Conservation (phyloP, 2,113 vertebrate species). For the Pandion haliaetus region DNA sequence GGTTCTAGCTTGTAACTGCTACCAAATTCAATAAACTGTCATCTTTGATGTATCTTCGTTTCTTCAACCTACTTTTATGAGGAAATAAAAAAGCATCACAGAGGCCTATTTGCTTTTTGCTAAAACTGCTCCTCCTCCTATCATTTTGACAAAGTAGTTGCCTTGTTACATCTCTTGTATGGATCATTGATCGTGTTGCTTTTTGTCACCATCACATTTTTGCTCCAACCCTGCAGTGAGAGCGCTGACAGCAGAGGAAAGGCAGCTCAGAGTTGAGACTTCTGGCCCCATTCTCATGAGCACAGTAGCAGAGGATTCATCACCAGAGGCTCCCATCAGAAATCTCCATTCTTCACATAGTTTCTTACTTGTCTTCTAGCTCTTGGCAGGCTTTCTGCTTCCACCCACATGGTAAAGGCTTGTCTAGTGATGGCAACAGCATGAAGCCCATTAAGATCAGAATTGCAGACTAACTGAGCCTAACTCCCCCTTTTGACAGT, state of each 20-base stretch:
- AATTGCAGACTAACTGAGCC: not conserved
- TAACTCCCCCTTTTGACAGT: not conserved
- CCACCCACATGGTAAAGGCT: not conserved
- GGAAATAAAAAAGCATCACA: not conserved
- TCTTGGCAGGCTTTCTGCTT: constrained; percentile 39
- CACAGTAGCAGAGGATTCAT: not conserved
- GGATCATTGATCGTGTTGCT: not conserved
- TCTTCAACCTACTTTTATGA: not conserved
- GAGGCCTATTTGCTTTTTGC: not conserved
- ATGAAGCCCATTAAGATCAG: not conserved
- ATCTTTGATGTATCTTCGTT: not conserved
- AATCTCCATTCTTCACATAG: constrained; percentile 34
- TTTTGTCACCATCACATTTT: not conserved
- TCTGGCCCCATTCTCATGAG: not conserved
- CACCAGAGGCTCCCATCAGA: constrained; percentile 19
- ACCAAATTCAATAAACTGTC: not conserved
- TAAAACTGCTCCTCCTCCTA: not conserved
- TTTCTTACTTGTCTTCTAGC: not conserved
- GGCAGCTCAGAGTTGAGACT: not conserved
- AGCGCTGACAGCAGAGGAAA: not conserved
- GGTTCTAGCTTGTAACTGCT: constrained; percentile 9
- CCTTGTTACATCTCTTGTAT: not conserved
- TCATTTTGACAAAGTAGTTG: not conserved
- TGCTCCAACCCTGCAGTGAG: not conserved
- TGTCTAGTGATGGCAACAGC: not conserved